Conservation (phyloP, 1,140 invertebrate genomes). For the Nasonia vitripennis region DNA sequence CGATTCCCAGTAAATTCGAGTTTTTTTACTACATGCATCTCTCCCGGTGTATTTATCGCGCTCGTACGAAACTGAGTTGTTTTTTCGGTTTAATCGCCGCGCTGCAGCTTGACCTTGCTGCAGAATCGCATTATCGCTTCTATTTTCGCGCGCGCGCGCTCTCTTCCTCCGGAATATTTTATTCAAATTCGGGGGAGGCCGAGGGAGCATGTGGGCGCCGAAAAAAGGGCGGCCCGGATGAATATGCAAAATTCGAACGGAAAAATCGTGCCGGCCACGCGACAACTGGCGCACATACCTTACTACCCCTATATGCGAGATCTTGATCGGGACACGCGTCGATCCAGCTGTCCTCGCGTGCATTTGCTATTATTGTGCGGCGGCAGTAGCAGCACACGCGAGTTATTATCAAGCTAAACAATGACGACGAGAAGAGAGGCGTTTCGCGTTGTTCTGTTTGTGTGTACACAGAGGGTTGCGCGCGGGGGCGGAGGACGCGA, state of each 20-base stretch:
- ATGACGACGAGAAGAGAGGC: background rate
- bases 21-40: background rate
- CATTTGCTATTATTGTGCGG: background rate
- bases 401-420: conserved; percentile 1
- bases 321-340: conserved; percentile 15
- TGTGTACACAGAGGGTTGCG: background rate
- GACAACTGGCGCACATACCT: background rate
- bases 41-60: background rate
- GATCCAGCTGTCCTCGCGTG: background rate
- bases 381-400: background rate
- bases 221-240: background rate
- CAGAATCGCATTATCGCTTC: background rate
- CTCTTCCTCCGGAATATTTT: background rate
- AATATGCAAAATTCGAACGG: background rate
- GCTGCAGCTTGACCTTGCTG: background rate
- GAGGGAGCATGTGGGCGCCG: background rate
- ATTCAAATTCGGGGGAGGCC: background rate
- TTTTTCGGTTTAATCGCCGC: background rate
- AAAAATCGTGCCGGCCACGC: background rate
- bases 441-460: background rate
- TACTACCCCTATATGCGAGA: background rate
- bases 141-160: background rate
- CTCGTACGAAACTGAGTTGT: background rate
- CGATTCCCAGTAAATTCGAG: background rate
- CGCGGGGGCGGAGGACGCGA: background rate